phyloP scores from a whole-genome alignment of 2,113 vertebrate species.

The Podocnemis expansa region DNA sequence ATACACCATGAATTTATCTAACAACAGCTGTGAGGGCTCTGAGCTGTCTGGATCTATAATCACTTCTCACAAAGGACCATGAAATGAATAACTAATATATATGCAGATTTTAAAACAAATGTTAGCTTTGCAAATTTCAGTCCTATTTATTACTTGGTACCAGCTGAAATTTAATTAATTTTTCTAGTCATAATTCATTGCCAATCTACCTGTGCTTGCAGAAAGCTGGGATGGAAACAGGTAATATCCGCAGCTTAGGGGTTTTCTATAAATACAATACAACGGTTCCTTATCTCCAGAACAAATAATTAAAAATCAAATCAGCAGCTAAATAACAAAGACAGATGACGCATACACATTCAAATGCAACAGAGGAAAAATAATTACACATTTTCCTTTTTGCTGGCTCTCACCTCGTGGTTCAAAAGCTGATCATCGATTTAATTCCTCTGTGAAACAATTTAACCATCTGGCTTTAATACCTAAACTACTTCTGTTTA shows the following conservation, averaged over 20 bases:
- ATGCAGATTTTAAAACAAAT: neutral
- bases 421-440: conserved; percentile 5
- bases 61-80: neutral
- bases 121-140: neutral
- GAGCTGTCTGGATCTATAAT: neutral
- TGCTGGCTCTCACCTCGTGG: neutral
- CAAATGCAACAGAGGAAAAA: neutral
- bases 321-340: neutral
- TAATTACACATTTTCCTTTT: neutral
- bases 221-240: neutral
- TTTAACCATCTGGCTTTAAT: neutral
- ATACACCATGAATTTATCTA: neutral
- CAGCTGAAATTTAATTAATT: neutral
- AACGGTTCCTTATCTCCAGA: neutral
- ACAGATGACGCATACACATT: neutral
- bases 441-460: conserved; percentile 15
- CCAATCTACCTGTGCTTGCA: neutral
- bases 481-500: conserved; percentile 8
- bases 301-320: conserved; percentile 47
- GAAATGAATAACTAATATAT: neutral
- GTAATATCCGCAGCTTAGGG: neutral
- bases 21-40: neutral
- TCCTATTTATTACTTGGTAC: conserved; percentile 2
- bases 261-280: neutral
- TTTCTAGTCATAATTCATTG: neutral